These are phyloP conservation scores for Coregonus ussuriensis DNA, from an alignment of 2,797 vertebrate species.

Conservation along the genomic window DNA sequence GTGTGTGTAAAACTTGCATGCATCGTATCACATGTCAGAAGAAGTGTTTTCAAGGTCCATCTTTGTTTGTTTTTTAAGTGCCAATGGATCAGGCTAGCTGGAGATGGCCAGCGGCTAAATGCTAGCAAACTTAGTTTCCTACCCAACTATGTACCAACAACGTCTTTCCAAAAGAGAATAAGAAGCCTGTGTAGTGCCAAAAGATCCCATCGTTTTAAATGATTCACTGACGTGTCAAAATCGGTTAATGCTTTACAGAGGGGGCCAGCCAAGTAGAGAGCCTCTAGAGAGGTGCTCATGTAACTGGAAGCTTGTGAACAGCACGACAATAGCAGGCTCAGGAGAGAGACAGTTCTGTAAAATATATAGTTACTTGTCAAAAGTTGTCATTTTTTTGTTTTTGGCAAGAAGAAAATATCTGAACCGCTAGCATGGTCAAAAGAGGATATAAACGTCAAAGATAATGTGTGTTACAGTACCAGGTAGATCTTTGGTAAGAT, in stretches of 20 bases:
- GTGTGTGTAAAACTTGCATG: slow-evolving; percentile 62
- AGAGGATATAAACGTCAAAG: not conserved
- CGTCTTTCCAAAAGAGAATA: slow-evolving; percentile 41
- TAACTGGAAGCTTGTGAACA: slow-evolving; percentile 37
- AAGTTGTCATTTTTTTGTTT: not conserved
- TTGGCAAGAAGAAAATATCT: not conserved
- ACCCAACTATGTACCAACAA: slow-evolving; percentile 20
- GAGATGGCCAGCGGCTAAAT: slow-evolving; percentile 33
- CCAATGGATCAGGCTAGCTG: slow-evolving; percentile 59
- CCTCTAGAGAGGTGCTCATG: slow-evolving; percentile 15
- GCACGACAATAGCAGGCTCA: slow-evolving; percentile 11
- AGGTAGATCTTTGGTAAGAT: slow-evolving; percentile 5
- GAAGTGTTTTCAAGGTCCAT: slow-evolving; percentile 49
- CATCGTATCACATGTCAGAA: slow-evolving; percentile 59
- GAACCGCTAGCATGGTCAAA: not conserved
- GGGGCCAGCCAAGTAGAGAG: slow-evolving; percentile 34
- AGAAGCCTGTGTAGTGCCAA: slow-evolving; percentile 69
- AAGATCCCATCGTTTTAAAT: slow-evolving; percentile 55
- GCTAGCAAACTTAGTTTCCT: slow-evolving; percentile 34
- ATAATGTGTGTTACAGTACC: slow-evolving; percentile 15
- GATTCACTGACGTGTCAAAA: slow-evolving; percentile 60
- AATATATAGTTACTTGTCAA: not conserved
- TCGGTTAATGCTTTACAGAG: slow-evolving; percentile 77
- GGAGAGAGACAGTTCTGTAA: not conserved
- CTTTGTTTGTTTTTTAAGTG: slow-evolving; percentile 66